Conservation (phyloP, 2,113 vertebrate genomes). For the Datnioides undecimradiatus region DNA sequence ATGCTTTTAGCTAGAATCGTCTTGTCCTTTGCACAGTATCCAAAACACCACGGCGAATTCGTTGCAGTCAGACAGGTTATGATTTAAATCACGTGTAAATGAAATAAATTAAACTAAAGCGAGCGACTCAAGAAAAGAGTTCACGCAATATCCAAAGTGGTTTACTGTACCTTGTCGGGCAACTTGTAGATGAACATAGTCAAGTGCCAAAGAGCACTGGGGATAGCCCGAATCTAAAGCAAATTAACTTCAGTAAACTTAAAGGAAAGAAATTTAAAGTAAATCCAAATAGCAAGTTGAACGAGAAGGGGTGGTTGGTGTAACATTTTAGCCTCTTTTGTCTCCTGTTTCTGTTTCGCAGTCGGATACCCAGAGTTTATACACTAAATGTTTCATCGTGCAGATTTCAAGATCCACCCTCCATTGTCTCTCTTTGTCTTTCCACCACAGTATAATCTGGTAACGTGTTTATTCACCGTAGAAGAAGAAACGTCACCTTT, state of each 20-base stretch:
- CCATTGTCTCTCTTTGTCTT: slow-evolving; percentile 31
- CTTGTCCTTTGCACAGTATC: slow-evolving; percentile 73
- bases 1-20: slow-evolving; percentile 73
- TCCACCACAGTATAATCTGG: slow-evolving; percentile 51
- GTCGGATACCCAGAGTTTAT: slow-evolving; percentile 87
- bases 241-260: slow-evolving; percentile 83
- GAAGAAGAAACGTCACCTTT: slow-evolving; percentile 26
- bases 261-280: slow-evolving; percentile 83
- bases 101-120: slow-evolving; percentile 45
- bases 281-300: slow-evolving; percentile 78
- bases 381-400: slow-evolving; percentile 77
- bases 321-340: slow-evolving; percentile 74
- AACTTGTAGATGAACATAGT: slow-evolving; percentile 84
- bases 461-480: slow-evolving; percentile 48
- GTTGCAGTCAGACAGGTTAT: slow-evolving; percentile 50
- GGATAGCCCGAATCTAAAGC: slow-evolving; percentile 79
- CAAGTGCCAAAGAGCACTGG: slow-evolving; percentile 84
- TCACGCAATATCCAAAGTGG: slow-evolving; percentile 80
- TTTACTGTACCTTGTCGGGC: slow-evolving; percentile 87
- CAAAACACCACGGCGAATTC: slow-evolving; percentile 57
- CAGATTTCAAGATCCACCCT: slow-evolving; percentile 46
- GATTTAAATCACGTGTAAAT: slow-evolving; percentile 70
- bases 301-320: slow-evolving; percentile 81
- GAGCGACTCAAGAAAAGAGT: slow-evolving; percentile 66
- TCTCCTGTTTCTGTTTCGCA: slow-evolving; percentile 65